Conservation (phyloP, 2,113 vertebrate species). For the Falcunculus frontatus region DNA sequence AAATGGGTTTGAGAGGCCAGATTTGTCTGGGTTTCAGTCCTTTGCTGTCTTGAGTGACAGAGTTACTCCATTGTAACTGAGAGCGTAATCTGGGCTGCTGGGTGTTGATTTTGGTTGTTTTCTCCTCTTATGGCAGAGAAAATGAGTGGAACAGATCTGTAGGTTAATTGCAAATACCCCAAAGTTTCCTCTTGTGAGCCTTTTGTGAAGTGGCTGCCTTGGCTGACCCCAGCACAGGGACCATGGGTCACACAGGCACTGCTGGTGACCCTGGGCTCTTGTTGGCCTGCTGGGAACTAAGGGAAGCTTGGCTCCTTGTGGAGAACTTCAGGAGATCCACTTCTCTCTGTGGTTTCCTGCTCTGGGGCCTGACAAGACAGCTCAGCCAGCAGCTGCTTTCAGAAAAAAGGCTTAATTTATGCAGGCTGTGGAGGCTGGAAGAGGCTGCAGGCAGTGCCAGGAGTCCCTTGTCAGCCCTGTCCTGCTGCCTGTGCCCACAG, state of each 20-base stretch:
- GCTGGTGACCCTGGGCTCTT: neutral
- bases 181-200: neutral
- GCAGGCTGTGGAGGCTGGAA: neutral
- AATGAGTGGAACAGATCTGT: neutral
- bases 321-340: neutral
- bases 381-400: neutral
- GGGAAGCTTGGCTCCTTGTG: neutral
- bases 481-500: accelerated
- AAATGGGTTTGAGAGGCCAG: neutral
- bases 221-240: neutral
- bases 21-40: neutral
- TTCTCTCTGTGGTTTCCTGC: neutral
- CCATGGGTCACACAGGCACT: neutral
- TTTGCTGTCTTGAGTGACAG: neutral
- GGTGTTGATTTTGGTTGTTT: neutral
- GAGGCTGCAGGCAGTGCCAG: neutral
- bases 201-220: neutral
- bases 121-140: neutral
- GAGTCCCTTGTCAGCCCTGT: neutral
- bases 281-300: neutral
- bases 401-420: neutral
- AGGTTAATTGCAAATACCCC: neutral
- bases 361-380: neutral
- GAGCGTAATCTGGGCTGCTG: neutral
- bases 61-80: neutral